A percentile compares a stretch with the other conserved stretches of the same genome.
Evolutionary conservation across 37 sponge, comb jelly and placozoan genomes (phyloP).

Genomic region (Axinella damicornis): DNA sequence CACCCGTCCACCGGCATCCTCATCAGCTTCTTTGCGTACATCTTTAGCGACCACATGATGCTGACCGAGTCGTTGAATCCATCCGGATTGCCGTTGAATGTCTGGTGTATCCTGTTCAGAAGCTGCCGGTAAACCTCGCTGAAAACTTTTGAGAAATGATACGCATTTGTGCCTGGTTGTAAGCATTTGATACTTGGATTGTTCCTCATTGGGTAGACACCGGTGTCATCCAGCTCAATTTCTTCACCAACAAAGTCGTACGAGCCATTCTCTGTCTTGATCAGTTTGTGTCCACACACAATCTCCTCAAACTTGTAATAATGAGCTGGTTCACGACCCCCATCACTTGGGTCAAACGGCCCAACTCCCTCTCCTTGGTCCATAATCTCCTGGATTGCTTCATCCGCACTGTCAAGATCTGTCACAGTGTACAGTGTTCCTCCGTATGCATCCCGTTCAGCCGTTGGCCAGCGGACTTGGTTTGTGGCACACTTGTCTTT

Average conservation of each 20-base stretch:
- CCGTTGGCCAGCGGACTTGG: slow-evolving; percentile 1
- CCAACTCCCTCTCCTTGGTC: slow-evolving; percentile 73
- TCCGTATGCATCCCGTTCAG: not conserved
- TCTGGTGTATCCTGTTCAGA: slow-evolving; percentile 21
- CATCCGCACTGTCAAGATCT: not conserved
- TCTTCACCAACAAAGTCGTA: slow-evolving; percentile 30
- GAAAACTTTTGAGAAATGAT: slow-evolving; percentile 40
- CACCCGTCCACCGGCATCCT: not conserved
- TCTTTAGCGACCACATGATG: slow-evolving; percentile 26
- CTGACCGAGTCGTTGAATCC: slow-evolving; percentile 14
- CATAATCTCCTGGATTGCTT: slow-evolving; percentile 28
- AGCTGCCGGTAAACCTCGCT: slow-evolving; percentile 31
- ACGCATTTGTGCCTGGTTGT: slow-evolving; percentile 2
- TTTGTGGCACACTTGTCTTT: no score
- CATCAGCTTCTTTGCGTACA: slow-evolving; percentile 40
- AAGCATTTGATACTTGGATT: slow-evolving; percentile 40
- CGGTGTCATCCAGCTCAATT: slow-evolving; percentile 31
- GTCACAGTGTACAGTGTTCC: no score
- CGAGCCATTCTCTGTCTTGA: not conserved
- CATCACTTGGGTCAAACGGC: slow-evolving; percentile 21
- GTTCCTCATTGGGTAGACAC: slow-evolving; percentile 77
- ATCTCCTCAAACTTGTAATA: slow-evolving; percentile 64
- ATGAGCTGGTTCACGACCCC: slow-evolving; percentile 12
- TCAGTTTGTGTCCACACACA: slow-evolving; percentile 36
- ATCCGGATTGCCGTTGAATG: slow-evolving; percentile 51